phyloP scores from a whole-genome alignment of 2,113 vertebrate species.

The Ptilonorhynchus violaceus region DNA sequence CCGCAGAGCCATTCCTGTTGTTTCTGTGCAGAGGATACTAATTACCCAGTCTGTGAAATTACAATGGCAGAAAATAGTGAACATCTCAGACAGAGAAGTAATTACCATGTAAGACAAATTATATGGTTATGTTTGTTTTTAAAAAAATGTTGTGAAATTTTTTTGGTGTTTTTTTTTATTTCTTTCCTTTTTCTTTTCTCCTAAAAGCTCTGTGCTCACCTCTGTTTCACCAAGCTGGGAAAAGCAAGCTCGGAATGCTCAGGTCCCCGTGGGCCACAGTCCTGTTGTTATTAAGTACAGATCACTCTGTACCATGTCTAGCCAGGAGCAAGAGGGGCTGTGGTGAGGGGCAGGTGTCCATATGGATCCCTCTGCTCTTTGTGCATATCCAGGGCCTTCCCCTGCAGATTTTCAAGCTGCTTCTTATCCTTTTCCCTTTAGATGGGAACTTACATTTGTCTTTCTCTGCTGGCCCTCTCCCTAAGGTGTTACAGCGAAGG shows the following conservation, averaged over 20 bases:
- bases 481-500: not conserved
- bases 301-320: not conserved
- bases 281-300: not conserved
- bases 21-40: slow-evolving; percentile 20
- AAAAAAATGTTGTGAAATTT: not conserved
- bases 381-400: not conserved
- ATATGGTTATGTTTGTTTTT: not conserved
- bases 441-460: not conserved
- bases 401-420: not conserved
- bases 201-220: not conserved
- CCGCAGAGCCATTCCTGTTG: not conserved
- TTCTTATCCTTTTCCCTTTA: not conserved
- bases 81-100: slow-evolving; percentile 8
- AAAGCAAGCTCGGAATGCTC: not conserved
- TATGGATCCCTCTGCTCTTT: not conserved
- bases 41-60: slow-evolving; percentile 47
- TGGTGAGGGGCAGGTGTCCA: not conserved
- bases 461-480: not conserved
- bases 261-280: not conserved
- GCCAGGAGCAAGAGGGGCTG: not conserved
- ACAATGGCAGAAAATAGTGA: slow-evolving; percentile 13
- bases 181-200: not conserved
- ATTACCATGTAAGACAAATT: slow-evolving; percentile 42
- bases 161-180: not conserved
- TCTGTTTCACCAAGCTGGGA: not conserved